phyloP scores from a whole-genome alignment of 1,140 invertebrate genomes.

The Hyposmocoma kahamanoa region DNA sequence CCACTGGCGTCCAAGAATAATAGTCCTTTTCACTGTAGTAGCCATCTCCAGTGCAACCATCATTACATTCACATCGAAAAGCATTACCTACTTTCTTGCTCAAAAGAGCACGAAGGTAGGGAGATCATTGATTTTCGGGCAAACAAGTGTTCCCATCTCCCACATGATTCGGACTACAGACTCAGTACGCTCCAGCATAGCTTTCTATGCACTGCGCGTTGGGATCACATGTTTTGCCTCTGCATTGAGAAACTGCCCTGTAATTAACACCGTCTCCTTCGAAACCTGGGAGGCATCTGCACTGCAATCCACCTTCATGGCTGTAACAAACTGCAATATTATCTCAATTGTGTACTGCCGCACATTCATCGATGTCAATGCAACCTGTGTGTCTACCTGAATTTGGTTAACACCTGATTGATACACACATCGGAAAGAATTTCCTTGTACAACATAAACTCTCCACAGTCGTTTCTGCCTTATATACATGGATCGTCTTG shows the following conservation, averaged over 20 bases:
- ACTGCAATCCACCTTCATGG: constrained; percentile 84
- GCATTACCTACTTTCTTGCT: constrained; percentile 70
- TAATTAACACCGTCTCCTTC: constrained; percentile 75
- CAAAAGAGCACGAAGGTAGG: constrained; percentile 78
- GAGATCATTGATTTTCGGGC: constrained; percentile 74
- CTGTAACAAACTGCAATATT: constrained; percentile 89
- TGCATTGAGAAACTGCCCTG: constrained; percentile 48
- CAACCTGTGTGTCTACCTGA: constrained; percentile 79
- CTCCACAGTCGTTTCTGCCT: constrained; percentile 86
- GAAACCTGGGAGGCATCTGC: constrained; percentile 81
- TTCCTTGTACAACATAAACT: constrained; percentile 85
- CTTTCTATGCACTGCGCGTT: constrained; percentile 75
- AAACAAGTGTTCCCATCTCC: constrained; percentile 84
- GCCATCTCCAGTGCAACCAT: constrained; percentile 83
- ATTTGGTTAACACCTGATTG: constrained; percentile 80
- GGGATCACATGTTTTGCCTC: constrained; percentile 59
- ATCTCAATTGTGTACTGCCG: constrained; percentile 84
- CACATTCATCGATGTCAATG: constrained; percentile 92
- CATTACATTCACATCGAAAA: constrained; percentile 80
- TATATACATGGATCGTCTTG: constrained; percentile 88
- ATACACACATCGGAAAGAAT: constrained; percentile 83
- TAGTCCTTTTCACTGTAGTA: constrained; percentile 56
- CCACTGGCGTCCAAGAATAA: not conserved
- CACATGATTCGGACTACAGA: constrained; percentile 83
- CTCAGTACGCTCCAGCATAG: constrained; percentile 66